Conservation (phyloP, 2,113 vertebrate species). For the Lontra canadensis region DNA sequence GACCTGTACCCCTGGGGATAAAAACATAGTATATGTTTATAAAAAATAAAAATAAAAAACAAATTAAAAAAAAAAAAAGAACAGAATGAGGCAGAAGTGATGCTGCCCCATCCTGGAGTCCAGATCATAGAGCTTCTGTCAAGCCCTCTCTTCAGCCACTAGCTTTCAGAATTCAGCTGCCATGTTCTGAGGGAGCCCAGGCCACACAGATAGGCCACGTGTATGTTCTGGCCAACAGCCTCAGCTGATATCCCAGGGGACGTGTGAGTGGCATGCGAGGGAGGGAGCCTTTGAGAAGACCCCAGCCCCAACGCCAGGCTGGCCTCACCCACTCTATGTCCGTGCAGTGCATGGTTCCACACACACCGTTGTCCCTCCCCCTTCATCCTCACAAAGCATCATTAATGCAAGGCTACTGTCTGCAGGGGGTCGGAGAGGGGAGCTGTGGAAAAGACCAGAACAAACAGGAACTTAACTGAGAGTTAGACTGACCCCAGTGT, state of each 20-base stretch:
- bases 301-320: background rate
- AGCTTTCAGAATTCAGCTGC: background rate
- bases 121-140: background rate
- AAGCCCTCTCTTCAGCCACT: background rate
- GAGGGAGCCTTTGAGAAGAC: background rate
- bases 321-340: background rate
- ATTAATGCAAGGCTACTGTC: background rate
- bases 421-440: background rate
- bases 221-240: background rate
- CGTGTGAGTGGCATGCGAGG: background rate
- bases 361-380: background rate
- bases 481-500: background rate
- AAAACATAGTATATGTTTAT: too few species aligned
- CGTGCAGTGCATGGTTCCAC: background rate
- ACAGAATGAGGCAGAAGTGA: background rate
- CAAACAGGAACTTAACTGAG: background rate
- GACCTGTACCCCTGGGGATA: too few species aligned
- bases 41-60: too few species aligned
- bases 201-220: background rate
- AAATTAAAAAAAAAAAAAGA: background rate
- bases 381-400: background rate
- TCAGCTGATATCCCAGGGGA: background rate
- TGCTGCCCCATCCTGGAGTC: background rate
- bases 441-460: background rate
- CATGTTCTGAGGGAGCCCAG: background rate